These are phyloP conservation scores for Hylomyscus alleni DNA, from an alignment of 2,797 vertebrate species.

Conservation along the genomic window DNA sequence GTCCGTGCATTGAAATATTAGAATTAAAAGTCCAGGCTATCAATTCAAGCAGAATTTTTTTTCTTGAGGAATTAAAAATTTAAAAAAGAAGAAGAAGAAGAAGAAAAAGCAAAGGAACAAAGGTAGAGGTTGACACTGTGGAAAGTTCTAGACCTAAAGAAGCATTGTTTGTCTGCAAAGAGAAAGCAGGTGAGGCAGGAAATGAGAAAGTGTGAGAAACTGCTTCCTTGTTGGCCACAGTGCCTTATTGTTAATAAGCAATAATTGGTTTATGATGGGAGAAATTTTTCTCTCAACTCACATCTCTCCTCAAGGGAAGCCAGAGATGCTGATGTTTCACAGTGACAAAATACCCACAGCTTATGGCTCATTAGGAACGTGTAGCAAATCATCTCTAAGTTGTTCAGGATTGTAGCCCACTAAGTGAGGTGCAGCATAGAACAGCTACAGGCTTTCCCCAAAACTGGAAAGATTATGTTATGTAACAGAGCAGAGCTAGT, in stretches of 20 bases:
- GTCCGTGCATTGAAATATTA: slow-evolving; percentile 85
- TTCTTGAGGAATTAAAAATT: slow-evolving; percentile 83
- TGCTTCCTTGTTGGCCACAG: slow-evolving; percentile 23
- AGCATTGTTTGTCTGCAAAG: slow-evolving; percentile 77
- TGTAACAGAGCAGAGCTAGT: neutral
- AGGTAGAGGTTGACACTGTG: slow-evolving; percentile 66
- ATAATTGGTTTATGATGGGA: slow-evolving; percentile 69
- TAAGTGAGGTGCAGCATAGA: slow-evolving; percentile 62
- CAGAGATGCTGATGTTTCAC: slow-evolving; percentile 77
- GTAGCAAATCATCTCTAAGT: slow-evolving; percentile 76
- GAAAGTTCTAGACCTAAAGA: slow-evolving; percentile 73
- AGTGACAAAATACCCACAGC: slow-evolving; percentile 82
- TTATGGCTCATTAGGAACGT: slow-evolving; percentile 77
- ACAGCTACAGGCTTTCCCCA: slow-evolving; percentile 69
- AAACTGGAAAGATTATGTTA: slow-evolving; percentile 73
- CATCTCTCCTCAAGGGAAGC: slow-evolving; percentile 76
- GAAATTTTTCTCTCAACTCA: slow-evolving; percentile 69
- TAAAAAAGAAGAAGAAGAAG: neutral
- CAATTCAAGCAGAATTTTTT: slow-evolving; percentile 86
- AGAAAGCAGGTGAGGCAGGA: slow-evolving; percentile 60
- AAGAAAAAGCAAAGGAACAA: slow-evolving; percentile 74
- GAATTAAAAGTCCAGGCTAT: slow-evolving; percentile 87
- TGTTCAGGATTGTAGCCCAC: slow-evolving; percentile 75
- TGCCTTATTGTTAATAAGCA: slow-evolving; percentile 58
- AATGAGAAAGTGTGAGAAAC: slow-evolving; percentile 68